Evolutionary conservation across 1,140 invertebrate species (phyloP).

Genomic region (Drosophila serrata): DNA sequence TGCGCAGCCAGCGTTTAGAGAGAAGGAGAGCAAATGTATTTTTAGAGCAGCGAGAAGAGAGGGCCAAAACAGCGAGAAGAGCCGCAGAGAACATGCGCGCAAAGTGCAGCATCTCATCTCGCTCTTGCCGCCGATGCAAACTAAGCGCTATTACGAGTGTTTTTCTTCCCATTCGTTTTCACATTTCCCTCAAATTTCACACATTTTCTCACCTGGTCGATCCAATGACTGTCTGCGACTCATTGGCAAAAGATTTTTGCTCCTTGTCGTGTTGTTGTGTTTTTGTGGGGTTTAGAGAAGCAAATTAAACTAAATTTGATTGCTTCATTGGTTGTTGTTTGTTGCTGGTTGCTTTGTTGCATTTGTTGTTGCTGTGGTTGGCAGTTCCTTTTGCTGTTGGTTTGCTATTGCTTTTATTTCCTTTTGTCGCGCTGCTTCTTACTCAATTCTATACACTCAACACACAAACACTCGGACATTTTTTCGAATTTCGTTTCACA

Average conservation of each 20-base stretch:
- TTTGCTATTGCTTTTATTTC: slow-evolving; percentile 46
- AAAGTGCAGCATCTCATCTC: slow-evolving; percentile 67
- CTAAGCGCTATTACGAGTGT: slow-evolving; percentile 46
- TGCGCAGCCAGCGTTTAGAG: slow-evolving; percentile 70
- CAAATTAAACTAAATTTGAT: slow-evolving; percentile 69
- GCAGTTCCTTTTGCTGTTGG: slow-evolving; percentile 34
- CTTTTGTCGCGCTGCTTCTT: slow-evolving; percentile 52
- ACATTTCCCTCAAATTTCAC: slow-evolving; percentile 34
- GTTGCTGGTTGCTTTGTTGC: slow-evolving; percentile 22
- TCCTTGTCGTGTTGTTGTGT: slow-evolving; percentile 56
- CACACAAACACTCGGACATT: slow-evolving; percentile 55
- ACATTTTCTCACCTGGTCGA: slow-evolving; percentile 80
- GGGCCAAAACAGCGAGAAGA: slow-evolving; percentile 45
- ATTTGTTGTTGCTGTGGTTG: slow-evolving; percentile 22
- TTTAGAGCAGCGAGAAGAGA: slow-evolving; percentile 45
- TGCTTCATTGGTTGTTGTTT: slow-evolving; percentile 67
- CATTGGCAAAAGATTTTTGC: slow-evolving; percentile 83
- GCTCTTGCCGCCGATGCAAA: slow-evolving; percentile 31
- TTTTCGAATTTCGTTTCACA: slow-evolving; percentile 57
- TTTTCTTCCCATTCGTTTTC: slow-evolving; percentile 18
- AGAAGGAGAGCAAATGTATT: slow-evolving; percentile 47
- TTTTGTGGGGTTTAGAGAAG: slow-evolving; percentile 57
- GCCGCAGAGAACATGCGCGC: slow-evolving; percentile 55
- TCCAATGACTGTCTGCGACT: slow-evolving; percentile 85
- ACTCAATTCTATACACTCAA: slow-evolving; percentile 74